Conservation (phyloP, 2,888 invertebrate genomes). For the Erynnis tages region DNA sequence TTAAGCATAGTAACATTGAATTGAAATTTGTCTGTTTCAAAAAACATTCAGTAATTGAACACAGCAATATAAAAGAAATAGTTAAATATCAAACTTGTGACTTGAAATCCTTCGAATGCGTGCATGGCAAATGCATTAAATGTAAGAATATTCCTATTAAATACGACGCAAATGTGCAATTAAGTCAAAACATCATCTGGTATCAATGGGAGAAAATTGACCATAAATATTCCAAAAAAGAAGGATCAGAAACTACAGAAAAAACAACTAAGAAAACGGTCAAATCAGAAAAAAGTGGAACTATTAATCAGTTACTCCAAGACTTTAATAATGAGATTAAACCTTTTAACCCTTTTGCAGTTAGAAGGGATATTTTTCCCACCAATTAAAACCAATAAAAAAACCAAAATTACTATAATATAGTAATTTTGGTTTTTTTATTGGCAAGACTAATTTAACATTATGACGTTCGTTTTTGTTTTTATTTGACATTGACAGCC, state of each 20-base stretch:
- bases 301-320: slow-evolving; percentile 10
- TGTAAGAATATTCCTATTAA: slow-evolving; percentile 12
- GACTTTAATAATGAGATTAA: slow-evolving; percentile 21
- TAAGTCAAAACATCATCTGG: slow-evolving; percentile 18
- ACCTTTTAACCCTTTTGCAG: slow-evolving; percentile 23
- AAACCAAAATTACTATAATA: no score
- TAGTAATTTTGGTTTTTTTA: no score
- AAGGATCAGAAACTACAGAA: slow-evolving; percentile 13
- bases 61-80: slow-evolving; percentile 10
- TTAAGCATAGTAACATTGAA: slow-evolving; percentile 23
- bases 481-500: no score
- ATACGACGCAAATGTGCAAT: slow-evolving; percentile 12
- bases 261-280: slow-evolving; percentile 15
- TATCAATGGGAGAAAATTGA: slow-evolving; percentile 15
- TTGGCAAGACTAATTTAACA: no score
- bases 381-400: no score
- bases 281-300: slow-evolving; percentile 16
- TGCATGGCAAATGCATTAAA: slow-evolving; percentile 14
- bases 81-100: slow-evolving; percentile 5
- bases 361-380: no score
- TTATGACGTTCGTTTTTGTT: no score
- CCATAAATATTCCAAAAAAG: slow-evolving; percentile 16
- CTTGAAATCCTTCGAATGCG: slow-evolving; percentile 11
- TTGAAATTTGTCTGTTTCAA: slow-evolving; percentile 20
- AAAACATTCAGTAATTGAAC: slow-evolving; percentile 21